Evolutionary conservation across 2,888 invertebrate species (phyloP).

Genomic region (Anoncus sp.): DNA sequence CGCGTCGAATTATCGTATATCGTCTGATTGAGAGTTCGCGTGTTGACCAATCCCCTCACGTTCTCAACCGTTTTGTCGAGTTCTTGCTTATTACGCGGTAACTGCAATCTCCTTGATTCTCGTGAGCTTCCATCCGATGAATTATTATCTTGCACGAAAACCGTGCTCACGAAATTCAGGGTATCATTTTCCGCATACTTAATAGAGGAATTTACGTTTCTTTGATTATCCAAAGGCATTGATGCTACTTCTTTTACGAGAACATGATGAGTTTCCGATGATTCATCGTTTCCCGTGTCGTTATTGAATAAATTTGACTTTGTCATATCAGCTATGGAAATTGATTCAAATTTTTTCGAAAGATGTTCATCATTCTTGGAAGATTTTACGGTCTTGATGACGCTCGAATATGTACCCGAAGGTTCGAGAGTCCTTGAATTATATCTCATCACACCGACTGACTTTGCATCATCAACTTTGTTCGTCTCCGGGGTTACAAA

Average conservation of each 20-base stretch:
- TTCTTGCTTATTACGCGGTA: constrained; percentile 4
- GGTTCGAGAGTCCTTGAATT: not conserved
- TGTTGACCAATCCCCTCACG: constrained; percentile 5
- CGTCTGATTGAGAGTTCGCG: constrained; percentile 43
- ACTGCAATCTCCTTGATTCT: constrained; percentile 11
- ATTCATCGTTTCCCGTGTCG: not conserved
- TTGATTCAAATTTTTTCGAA: not conserved
- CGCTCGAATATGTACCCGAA: not conserved
- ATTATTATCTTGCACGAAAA: constrained; percentile 6
- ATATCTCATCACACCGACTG: constrained; percentile 9
- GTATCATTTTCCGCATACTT: not conserved
- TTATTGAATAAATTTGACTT: not conserved
- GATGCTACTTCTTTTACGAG: not conserved
- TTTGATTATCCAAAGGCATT: not conserved
- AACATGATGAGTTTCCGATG: not conserved
- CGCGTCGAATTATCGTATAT: constrained; percentile 73
- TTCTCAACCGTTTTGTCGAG: constrained; percentile 10
- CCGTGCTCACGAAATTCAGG: not conserved
- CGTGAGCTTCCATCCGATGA: not conserved
- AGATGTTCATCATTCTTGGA: not conserved
- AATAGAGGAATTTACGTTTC: not conserved
- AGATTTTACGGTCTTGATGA: not conserved
- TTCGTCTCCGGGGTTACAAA: not conserved
- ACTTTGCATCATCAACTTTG: not conserved
- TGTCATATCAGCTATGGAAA: constrained; percentile 5